phyloP scores from a whole-genome alignment of 2,113 vertebrate genomes.

The Neopipo cinnamomea region DNA sequence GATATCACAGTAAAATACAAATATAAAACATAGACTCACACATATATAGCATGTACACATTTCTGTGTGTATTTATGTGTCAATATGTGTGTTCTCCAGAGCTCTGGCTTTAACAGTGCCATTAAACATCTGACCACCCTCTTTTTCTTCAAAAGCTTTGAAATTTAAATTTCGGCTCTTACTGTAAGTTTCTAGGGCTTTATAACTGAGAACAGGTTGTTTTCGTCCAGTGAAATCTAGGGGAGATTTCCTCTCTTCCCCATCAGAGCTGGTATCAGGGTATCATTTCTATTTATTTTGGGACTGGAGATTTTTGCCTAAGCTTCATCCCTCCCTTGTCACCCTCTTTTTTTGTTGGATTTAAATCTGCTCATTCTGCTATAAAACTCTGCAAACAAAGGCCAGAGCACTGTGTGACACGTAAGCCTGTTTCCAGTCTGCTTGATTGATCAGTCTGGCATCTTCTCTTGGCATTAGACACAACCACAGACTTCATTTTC shows the following conservation, averaged over 20 bases:
- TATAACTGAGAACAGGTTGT: neutral
- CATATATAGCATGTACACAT: neutral
- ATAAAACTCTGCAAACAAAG: constrained; percentile 32
- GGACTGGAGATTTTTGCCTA: neutral
- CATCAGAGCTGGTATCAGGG: neutral
- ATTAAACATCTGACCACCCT: neutral
- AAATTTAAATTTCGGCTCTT: neutral
- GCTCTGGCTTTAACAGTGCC: neutral
- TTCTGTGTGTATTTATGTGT: fast-evolving
- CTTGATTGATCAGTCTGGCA: constrained; percentile 53
- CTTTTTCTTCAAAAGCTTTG: neutral
- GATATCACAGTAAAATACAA: neutral
- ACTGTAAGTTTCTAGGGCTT: neutral
- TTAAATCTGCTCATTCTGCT: constrained; percentile 49
- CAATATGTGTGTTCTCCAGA: neutral
- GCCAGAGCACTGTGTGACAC: neutral
- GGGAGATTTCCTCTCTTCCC: neutral
- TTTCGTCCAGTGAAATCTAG: neutral
- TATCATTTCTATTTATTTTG: neutral
- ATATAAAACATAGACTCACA: neutral
- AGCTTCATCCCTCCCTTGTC: neutral
- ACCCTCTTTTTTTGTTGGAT: neutral
- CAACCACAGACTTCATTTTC: neutral
- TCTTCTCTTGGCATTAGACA: constrained; percentile 2
- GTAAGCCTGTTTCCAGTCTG: constrained; percentile 40